phyloP scores from a whole-genome alignment of 2,113 vertebrate genomes.

The Pristiophorus japonicus region DNA sequence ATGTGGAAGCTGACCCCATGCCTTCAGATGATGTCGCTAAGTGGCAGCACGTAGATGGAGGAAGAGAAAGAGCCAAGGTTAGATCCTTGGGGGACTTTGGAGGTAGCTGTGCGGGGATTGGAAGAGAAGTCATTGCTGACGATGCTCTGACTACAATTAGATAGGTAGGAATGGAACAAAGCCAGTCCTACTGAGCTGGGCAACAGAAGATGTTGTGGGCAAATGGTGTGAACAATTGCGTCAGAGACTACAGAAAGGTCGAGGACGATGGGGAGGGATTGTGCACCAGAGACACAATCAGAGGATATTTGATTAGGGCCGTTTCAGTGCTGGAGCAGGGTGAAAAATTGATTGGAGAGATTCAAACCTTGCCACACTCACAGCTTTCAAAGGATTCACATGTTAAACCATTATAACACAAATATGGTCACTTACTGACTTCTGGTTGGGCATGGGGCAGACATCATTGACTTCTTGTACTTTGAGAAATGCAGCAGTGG shows the following conservation, averaged over 20 bases:
- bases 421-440: background rate
- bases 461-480: background rate
- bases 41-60: background rate
- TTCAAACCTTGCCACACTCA: background rate
- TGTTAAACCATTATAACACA: background rate
- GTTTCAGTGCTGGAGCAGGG: background rate
- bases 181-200: background rate
- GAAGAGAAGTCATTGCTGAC: background rate
- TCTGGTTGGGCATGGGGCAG: background rate
- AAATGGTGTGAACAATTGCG: background rate
- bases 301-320: background rate
- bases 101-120: background rate
- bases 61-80: background rate
- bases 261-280: background rate
- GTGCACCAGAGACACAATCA: background rate
- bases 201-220: no score
- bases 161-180: background rate
- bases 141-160: background rate
- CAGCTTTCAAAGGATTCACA: background rate
- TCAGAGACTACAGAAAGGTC: background rate
- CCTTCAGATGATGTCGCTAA: background rate
- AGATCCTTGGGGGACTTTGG: background rate
- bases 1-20: background rate
- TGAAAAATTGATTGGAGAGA: background rate
- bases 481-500: background rate